Conservation (phyloP, 2,113 vertebrate species). For the Calyptommatus sinebrachiatus region DNA sequence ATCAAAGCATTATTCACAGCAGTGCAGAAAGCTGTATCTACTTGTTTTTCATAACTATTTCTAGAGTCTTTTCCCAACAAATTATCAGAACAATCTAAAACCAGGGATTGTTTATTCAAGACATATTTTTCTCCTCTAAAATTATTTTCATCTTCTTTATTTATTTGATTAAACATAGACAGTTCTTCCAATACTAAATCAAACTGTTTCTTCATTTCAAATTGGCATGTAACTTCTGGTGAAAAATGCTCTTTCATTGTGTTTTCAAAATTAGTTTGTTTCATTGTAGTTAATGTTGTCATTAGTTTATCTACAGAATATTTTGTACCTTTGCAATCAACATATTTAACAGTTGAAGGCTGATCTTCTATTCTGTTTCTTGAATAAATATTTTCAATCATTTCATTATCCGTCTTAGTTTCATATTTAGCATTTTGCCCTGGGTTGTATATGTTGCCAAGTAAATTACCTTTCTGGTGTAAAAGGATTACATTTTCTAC, state of each 20-base stretch:
- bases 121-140: conserved; percentile 55
- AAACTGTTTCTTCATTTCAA: conserved; percentile 80
- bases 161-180: conserved; percentile 79
- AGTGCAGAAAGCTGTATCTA: conserved; percentile 29
- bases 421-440: conserved; percentile 45
- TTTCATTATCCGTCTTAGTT: conserved; percentile 46
- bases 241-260: conserved; percentile 57
- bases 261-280: conserved; percentile 63
- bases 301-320: conserved; percentile 57
- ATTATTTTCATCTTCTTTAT: conserved; percentile 63
- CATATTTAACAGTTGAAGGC: conserved; percentile 64
- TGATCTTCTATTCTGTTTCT: conserved; percentile 56
- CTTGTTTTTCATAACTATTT: conserved; percentile 43
- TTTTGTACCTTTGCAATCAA: conserved; percentile 57
- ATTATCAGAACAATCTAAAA: conserved; percentile 39
- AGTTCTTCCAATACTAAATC: conserved; percentile 83
- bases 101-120: conserved; percentile 23
- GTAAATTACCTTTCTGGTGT: background rate
- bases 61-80: conserved; percentile 42
- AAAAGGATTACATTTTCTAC: background rate
- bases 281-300: conserved; percentile 42
- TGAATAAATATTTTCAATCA: conserved; percentile 43
- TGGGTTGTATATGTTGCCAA: background rate
- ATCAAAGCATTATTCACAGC: background rate
- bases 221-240: conserved; percentile 61